These are phyloP conservation scores for Drosophila greeni DNA, from an alignment of 2,888 invertebrate genomes.

Conservation along the genomic window DNA sequence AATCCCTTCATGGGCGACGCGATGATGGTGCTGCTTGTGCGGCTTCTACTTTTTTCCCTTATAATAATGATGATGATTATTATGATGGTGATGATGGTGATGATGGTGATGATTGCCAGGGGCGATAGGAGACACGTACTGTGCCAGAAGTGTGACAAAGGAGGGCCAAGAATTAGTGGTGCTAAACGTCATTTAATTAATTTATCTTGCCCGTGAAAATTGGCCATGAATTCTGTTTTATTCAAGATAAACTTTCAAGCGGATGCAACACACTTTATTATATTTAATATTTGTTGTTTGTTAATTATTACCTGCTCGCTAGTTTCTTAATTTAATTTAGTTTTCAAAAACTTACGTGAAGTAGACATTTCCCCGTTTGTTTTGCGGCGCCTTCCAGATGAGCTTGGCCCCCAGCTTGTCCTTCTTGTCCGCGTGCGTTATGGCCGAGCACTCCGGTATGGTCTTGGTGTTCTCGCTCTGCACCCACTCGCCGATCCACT, in stretches of 20 bases:
- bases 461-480: slow-evolving; percentile 86
- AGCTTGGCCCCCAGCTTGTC: slow-evolving; percentile 86
- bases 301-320: not conserved
- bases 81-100: not conserved
- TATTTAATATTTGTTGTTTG: not conserved
- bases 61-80: slow-evolving; percentile 22
- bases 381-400: slow-evolving; percentile 86
- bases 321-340: not conserved
- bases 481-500: slow-evolving; percentile 88
- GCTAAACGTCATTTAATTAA: slow-evolving; percentile 19
- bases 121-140: slow-evolving; percentile 37
- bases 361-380: slow-evolving; percentile 85
- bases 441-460: slow-evolving; percentile 88
- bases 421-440: slow-evolving; percentile 88
- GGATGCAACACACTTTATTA: not conserved
- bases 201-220: slow-evolving; percentile 8
- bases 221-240: not conserved
- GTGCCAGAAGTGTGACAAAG: slow-evolving; percentile 19
- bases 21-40: slow-evolving; percentile 13
- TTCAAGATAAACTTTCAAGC: not conserved
- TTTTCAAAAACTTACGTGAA: slow-evolving; percentile 87
- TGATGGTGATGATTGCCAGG: slow-evolving; percentile 26
- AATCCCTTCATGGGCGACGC: slow-evolving; percentile 30
- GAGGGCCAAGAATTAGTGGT: slow-evolving; percentile 6
- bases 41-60: not conserved